Evolutionary conservation across 2,797 vertebrate species (phyloP).

Genomic region (Apogon hyalosoma): DNA sequence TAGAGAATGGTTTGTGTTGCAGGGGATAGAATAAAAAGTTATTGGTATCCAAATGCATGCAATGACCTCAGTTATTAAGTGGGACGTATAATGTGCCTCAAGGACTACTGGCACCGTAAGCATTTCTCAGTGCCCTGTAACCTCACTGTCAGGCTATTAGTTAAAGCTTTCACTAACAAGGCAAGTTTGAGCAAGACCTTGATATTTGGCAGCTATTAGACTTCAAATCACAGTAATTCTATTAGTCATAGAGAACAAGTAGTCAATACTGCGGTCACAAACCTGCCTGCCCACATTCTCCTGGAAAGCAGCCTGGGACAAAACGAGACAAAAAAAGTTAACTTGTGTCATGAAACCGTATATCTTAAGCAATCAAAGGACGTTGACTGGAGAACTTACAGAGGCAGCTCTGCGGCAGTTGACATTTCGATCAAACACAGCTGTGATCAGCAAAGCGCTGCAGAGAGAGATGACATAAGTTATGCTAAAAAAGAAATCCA

Average conservation of each 20-base stretch:
- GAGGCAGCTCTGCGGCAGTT: conserved; percentile 96
- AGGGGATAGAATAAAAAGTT: neutral
- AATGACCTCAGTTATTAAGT: conserved; percentile 12
- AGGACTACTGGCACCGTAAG: conserved; percentile 13
- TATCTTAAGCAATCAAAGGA: neutral
- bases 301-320: conserved; percentile 96
- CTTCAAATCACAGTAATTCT: conserved; percentile 60
- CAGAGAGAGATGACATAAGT: conserved; percentile 10
- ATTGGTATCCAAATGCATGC: conserved; percentile 22
- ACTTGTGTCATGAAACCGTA: conserved; percentile 24
- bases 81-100: neutral
- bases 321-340: conserved; percentile 78
- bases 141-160: conserved; percentile 4
- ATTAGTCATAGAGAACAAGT: conserved; percentile 43
- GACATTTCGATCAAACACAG: conserved; percentile 92
- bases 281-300: conserved; percentile 99
- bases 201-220: conserved; percentile 54
- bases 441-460: conserved; percentile 91
- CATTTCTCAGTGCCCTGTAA: conserved; percentile 30
- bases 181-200: conserved; percentile 68
- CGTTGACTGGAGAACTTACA: conserved; percentile 81
- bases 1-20: neutral
- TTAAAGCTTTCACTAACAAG: conserved; percentile 30
- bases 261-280: conserved; percentile 63
- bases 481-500: neutral